Conservation (phyloP, 2,888 invertebrate species). For the Scaptomyza polygonia region DNA sequence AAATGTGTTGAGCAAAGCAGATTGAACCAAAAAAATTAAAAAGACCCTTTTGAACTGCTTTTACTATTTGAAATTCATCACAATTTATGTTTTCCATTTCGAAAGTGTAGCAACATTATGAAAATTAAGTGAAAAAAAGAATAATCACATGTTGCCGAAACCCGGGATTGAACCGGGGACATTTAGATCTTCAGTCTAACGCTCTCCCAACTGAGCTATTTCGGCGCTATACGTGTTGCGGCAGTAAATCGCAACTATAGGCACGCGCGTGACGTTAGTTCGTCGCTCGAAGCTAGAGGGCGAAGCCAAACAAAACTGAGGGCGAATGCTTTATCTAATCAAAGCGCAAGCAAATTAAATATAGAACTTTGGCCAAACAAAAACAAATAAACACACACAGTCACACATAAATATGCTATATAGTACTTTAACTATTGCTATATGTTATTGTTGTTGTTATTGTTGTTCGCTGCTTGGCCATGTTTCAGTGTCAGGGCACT, state of each 20-base stretch:
- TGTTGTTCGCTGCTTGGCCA: constrained; percentile 4
- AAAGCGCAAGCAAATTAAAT: constrained; percentile 54
- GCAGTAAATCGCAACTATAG: constrained; percentile 14
- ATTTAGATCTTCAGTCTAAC: constrained; percentile 84
- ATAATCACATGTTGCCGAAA: constrained; percentile 55
- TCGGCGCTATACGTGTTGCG: constrained; percentile 50
- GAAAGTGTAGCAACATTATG: too few species aligned
- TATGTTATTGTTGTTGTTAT: constrained; percentile 9
- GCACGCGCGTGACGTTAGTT: neutral
- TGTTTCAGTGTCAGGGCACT: constrained; percentile 59
- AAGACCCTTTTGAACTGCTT: too few species aligned
- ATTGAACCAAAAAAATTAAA: too few species aligned
- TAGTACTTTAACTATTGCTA: constrained; percentile 26
- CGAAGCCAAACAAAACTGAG: constrained; percentile 2
- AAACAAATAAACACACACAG: neutral
- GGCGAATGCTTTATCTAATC: constrained; percentile 84
- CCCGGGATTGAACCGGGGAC: constrained; percentile 84
- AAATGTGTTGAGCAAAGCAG: too few species aligned
- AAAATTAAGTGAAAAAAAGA: constrained; percentile 9
- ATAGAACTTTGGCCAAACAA: constrained; percentile 52
- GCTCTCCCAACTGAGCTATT: constrained; percentile 84
- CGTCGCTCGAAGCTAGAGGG: neutral
- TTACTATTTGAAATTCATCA: too few species aligned
- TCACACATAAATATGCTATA: constrained; percentile 13
- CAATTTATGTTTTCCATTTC: too few species aligned